Evolutionary conservation across 1,140 invertebrate genomes (phyloP), one percentile per base, ranked within the genome.

Genomic region (Condylostylus longicornis): DNA sequence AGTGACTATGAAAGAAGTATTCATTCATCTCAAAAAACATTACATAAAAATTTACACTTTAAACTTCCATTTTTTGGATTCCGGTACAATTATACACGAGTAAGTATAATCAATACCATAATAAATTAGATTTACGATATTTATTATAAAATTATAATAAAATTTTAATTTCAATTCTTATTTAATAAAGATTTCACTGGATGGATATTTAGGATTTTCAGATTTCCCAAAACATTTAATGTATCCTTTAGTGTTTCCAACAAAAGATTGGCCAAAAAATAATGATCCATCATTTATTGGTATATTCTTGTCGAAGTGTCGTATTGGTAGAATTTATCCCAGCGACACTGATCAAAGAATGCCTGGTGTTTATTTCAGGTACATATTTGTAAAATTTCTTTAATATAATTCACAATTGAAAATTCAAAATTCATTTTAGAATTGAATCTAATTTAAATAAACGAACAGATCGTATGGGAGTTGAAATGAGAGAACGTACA

Each of bases 1-100:
- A 84, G 83, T 2, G 85, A 90, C 62, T 82, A 77, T 49, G 83
- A 89, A 58, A 73, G 67, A 12, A 72, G 85, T 52, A 82, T 91
- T 20, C 83, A 86, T 50, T 70, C 75, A 5, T 85, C 83, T 7
- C 79, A 74, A 27, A 75, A 82, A 0, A 82, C 86, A 52, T 68
- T 89, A 14, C 82, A 88, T 53, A 89, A 89, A 54, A 85, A 87
- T 50, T 74, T 90, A 41, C 88, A 88, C 53, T 94, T 94, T 50
- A 84, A 90, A 47, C 60, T 94, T 30, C 90, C 89, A 0, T 94
- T 90, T 64, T 94, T 80, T 51, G 90, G 89, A 1, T 94, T 93
- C 47, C 71, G 86, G 44, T 94, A 80, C 52, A 93, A 93, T 63
- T 95, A 95, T 47, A 90, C 89, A 0, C 72, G 86, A 61, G 86